Evolutionary conservation across 2,888 invertebrate species (phyloP), one percentile per base, ranked within the genome.

Genomic region (Serrognathus titanus): DNA sequence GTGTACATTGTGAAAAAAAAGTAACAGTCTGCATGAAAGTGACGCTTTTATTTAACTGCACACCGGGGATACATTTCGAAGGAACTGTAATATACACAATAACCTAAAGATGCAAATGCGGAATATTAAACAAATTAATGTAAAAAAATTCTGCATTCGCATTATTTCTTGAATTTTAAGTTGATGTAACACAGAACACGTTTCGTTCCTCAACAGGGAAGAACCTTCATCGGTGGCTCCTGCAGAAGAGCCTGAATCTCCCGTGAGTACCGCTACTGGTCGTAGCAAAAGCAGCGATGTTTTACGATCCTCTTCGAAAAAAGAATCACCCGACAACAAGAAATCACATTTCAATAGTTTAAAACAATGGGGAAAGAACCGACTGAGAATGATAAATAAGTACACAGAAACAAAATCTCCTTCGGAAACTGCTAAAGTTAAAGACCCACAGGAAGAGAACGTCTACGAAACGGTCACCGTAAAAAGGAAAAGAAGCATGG

Each of bases 301-400:
- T 66, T 83, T 91, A 74, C 79, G 80, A n/a, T 62, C 69, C 10
- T 69, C 76, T 10, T 73, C 63, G 85, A 87, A 85, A 78, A 82
- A 83, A 69, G 83, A 84, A 63, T 82, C 85, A 43, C 81, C 83
- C 48, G 86, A 87, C 66, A 80, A 73, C 66, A 82, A 85, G 78
- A 78, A 82, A 75, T 86, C 88, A 47, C 89, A 89, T 71, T 89
- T 93, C 75, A 90, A 90, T 75, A 88, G 88, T 24, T 78, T 93
- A 55, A 91, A 90, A 75, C 89, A 90, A 72, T 93, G 92, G 92
- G 90, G 92, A 55, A 87, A 87, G 72, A 90, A 85, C 68, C 83
- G 90, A 65, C 81, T 92, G 73, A 81, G 88, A 74, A 81, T 90
- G 71, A 89, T 91, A 70, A 87, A 87, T 66, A 82, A 85, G 75